Evolutionary conservation across 2,888 invertebrate genomes (phyloP), one percentile per base, ranked within the genome.

Genomic region (Teinopalpus imperialis): DNA sequence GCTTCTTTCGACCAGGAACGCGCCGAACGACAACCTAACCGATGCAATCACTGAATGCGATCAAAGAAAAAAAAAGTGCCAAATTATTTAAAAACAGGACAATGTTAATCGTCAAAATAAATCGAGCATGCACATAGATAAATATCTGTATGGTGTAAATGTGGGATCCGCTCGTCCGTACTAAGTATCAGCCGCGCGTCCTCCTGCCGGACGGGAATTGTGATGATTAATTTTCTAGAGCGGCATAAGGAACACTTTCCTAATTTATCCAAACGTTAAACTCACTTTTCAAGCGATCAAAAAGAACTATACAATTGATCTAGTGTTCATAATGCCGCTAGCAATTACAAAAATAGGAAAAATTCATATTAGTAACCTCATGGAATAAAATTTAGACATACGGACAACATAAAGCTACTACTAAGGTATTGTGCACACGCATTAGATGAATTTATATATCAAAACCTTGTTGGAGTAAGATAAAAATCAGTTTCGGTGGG

Each of bases 21-120:
- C 16, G 16, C 16, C 1, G 4, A 26, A 57, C 43, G 57, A 51
- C 61, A 61, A 62, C 75, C 75, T 73, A 67, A 44, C 71, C 74
- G 86, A 83, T 74, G 86, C 89, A 83, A 80, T 88, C 89, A 89
- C 88, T 89, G 88, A 90, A 89, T 88, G 89, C 89, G 74, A 81
- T 81, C 73, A 59, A 64, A 64, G 60, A 63, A 61, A 67, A 66
- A 69, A 58, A 58, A 54, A 52, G 57, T 81, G 81, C 89, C 86
- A 75, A 82, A 77, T 60, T 61, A 69, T n/a, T n/a, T n/a, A 79
- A 81, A 69, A 58, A 69, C 55, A 57, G 56, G 48, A 53, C 60
- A 65, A 64, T 60, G 13, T 47, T 20, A 47, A 54, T 65, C 69
- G 65, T 63, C 57, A 67, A 74, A 73, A 63, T 57, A 69, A 70